Base-by-base conservation (phyloP, 2,113 vertebrate species). In the Urocitellus parryii region DNA sequence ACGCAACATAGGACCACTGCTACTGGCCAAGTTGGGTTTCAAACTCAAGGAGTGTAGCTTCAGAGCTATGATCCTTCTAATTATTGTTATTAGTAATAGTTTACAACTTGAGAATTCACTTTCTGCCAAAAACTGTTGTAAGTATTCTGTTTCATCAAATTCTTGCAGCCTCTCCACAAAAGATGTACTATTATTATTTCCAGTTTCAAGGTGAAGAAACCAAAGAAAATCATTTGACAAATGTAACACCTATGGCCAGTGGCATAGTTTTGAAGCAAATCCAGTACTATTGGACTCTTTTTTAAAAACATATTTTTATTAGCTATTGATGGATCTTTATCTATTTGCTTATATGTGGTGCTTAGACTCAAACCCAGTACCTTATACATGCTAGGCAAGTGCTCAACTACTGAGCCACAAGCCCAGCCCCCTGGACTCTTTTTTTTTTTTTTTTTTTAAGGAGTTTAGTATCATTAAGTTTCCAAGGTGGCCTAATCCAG, bases 1-100 rank as follows among this genome's bases (percentile, higher is more conserved):
- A 13, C 10, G 2, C 77, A 1, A 22, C 20, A 7, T 32, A 48
- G n/a, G 6, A 7, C 0, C n/a, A 51, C 20, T 48, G 1, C 1
- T 32, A 17, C 2, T 29, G 4, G 2, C 4, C 14, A 13, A 25
- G 68, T 18, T 80, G 39, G 1, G 5, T 86, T 61, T 68, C 25
- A 61, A 29, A 53, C 25, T 3, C 18, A 58, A 58, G 4, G 1
- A 53, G 51, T 11, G 17, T 53, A 56, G 11, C 16, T 56, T 65
- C 32, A n/a, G 27, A 70, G 20, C n/a, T 20, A 27, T 25, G 63
- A n/a, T 42, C 1, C 1, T 58, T 88, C 32, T 48, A 68, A 61
- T 70, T n/a, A 27, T 42, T 82, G 11, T n/a, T 53, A 63, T n/a
- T 53, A 77, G 51, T 8, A 56, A 53, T 1, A 16, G 16, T 22